Base-by-base conservation (phyloP, 2,888 invertebrate species). In the Punctoribates punctum region DNA sequence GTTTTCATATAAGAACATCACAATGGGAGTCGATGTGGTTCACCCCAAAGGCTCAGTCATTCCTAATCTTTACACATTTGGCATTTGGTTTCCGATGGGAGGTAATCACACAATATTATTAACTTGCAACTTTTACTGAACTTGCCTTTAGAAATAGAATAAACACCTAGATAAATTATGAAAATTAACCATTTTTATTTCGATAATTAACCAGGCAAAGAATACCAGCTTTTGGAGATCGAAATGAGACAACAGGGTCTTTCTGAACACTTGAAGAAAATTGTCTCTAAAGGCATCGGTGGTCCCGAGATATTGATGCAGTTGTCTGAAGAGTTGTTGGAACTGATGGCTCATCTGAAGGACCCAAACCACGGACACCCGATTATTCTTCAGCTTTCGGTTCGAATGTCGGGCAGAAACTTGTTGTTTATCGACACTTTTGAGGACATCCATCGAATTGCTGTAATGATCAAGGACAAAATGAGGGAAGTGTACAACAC, bases 351-450 rank as follows among this genome's bases (percentile, higher is more conserved):
- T 4, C n/a, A 51, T 9, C 38, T 73, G 1, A 38, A 48, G 4
- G 54, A 75, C n/a, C 46, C 57, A 9, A 72, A 72, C 25, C 51
- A 70, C 29, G 70, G 29, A 17, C 70, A 72, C 27, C 11, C 34
- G 1, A 51, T 27, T 0, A 62, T 34, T 13, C 27, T 75, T 25
- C 73, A 75, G 42, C 5, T 72, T 1, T 51, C 73, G 25, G 51
- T 73, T 15, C 73, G 51, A 42, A 48, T 73, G 27, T 27, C 27
- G n/a, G 75, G 75, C 27, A 75, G 38, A 60, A 75, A 75, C 23
- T 20, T 75, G 11, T 13, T 27, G 13, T 75, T 73, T 29, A 13
- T 54, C 6, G 75, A 75, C 42, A 48, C 48, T 13, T 75, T 75
- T 23, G 73, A 75, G 25, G 75, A 75, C 29, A 5, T 75, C 6